A percentile compares a stretch with the other conserved stretches of the same genome.
Evolutionary conservation across 2,113 vertebrate species (phyloP).

Genomic region (Ictalurus furcatus): DNA sequence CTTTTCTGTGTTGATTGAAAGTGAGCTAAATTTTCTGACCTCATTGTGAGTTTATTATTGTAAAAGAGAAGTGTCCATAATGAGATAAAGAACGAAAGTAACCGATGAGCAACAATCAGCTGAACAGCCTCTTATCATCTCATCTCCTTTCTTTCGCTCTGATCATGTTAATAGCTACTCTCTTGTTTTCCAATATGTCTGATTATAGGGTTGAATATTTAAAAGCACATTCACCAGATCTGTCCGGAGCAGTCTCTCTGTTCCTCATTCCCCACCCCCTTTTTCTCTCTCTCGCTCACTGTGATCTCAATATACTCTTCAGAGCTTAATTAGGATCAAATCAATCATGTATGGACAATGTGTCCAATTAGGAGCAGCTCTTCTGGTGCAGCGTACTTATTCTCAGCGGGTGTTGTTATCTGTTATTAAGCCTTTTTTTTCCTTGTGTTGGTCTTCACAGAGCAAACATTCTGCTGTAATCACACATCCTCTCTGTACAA

Average conservation of each 20-base stretch:
- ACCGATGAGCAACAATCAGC: neutral
- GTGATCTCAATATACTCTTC: constrained; percentile 14
- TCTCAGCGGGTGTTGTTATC: constrained; percentile 52
- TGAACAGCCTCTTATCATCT: constrained; percentile 10
- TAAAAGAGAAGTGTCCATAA: neutral
- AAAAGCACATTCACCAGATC: neutral
- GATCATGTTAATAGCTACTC: constrained; percentile 22
- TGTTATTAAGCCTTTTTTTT: constrained; percentile 40
- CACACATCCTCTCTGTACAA: neutral
- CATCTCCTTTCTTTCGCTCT: neutral
- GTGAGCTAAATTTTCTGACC: neutral
- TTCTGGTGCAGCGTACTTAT: constrained; percentile 8
- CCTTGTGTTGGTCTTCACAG: neutral
- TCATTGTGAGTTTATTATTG: neutral
- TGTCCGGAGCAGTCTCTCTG: neutral
- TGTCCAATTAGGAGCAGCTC: constrained; percentile 32
- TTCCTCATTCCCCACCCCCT: neutral
- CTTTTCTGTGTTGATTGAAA: neutral
- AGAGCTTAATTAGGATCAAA: constrained; percentile 38
- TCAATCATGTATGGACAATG: constrained; percentile 47
- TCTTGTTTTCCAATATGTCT: neutral
- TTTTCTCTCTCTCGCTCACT: neutral
- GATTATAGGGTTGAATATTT: constrained; percentile 36
- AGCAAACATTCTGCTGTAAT: neutral
- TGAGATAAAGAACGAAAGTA: neutral